Conservation (phyloP, 2,113 vertebrate species). For the Caretta caretta region DNA sequence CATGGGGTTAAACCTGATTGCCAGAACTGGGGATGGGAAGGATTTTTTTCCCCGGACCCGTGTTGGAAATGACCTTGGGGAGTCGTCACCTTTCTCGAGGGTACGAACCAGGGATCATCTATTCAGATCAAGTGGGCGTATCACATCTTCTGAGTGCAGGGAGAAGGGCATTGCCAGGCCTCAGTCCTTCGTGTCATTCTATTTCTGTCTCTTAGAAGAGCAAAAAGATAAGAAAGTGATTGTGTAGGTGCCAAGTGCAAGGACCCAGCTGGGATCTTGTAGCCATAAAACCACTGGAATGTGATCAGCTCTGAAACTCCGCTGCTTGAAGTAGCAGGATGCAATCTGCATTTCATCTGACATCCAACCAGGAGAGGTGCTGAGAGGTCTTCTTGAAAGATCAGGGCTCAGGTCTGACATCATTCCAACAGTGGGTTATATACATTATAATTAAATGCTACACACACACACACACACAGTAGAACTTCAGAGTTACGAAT, state of each 20-base stretch:
- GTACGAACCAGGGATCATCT: not conserved
- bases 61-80: conserved; percentile 41
- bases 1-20: accelerated
- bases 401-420: not conserved
- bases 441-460: not conserved
- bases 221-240: not conserved
- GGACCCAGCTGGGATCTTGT: not conserved
- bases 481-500: too few relatives aligned
- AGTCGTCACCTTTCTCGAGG: not conserved
- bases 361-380: not conserved
- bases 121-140: not conserved
- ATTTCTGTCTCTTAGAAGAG: not conserved
- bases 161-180: conserved; percentile 26
- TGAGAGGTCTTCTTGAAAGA: not conserved
- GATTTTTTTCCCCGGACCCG: accelerated
- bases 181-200: not conserved
- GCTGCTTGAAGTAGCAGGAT: not conserved
- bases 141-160: not conserved
- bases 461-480: too few relatives aligned
- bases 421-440: conserved; percentile 26
- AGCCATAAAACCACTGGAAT: not conserved
- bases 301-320: not conserved
- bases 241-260: not conserved
- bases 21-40: not conserved
- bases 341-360: accelerated